Evolutionary conservation across 2,888 invertebrate genomes (phyloP), one percentile per base, ranked within the genome.

Genomic region (Copidosoma aretas): DNA sequence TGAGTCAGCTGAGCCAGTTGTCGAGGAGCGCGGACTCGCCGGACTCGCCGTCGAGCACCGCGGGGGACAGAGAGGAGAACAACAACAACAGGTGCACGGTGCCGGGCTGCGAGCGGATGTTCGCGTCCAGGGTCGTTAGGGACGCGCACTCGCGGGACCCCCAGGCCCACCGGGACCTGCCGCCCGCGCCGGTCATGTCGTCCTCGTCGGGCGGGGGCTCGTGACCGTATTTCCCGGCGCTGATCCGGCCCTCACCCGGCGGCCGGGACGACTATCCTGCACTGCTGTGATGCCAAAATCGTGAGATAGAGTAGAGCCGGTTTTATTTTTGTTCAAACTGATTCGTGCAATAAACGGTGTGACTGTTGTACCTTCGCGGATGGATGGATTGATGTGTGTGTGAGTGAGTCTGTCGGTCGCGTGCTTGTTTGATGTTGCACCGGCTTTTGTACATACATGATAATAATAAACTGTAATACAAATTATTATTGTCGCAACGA

Each of bases 91-190:
- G 89, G 72, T 93, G 93, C 84, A 89, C 91, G n/a, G 86, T 92
- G 60, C 88, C 88, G 68, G 92, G 92, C 17, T 93, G 93, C 84
- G 90, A 89, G 60, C 90, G 92, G 76, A 90, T 91, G 59, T 94
- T 93, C 84, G 89, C 91, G 71, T 92, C 93, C 15, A 87, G 91
- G 75, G 91, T 92, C 73, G 90, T 91, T 74, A 87, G 93, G 71
- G 93, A 93, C 80, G 87, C 90, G 60, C 93, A 93, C 83, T 89
- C 90, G 70, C 78, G 82, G 32, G 83, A 83, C 72, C 82, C 80
- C 1, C 83, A 82, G 71, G 82, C 83, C 15, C 83, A 83, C 62
- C 75, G 82, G 60, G 82, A 83, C 54, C 72, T 80, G 39, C 43
- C 43, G 32, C 8, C 32, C 32, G 72, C 43, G 32, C 8, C 32